phyloP scores from a whole-genome alignment of 2,797 vertebrate species.

The Scleropages formosus region DNA sequence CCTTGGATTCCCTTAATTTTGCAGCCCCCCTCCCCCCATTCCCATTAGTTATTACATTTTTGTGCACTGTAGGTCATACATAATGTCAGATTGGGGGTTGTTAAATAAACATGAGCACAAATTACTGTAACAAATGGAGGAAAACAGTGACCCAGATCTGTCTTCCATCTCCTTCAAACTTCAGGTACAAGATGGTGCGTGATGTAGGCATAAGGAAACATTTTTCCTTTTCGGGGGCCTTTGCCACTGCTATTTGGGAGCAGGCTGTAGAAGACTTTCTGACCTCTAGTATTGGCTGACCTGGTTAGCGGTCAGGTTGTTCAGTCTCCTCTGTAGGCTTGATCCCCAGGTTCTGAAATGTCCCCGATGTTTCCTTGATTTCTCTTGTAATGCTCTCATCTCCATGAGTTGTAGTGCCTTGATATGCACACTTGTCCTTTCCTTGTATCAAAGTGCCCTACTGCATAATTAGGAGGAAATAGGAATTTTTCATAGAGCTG shows the following conservation, averaged over 20 bases:
- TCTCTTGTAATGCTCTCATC: background rate
- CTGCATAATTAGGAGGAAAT: too few species aligned
- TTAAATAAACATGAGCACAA: slow-evolving; percentile 44
- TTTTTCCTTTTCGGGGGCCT: background rate
- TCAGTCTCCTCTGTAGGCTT: background rate
- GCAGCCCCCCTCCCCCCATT: too few species aligned
- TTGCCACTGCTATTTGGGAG: background rate
- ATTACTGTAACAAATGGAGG: slow-evolving; percentile 55
- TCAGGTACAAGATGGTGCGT: background rate
- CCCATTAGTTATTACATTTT: background rate
- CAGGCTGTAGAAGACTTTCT: slow-evolving; percentile 18
- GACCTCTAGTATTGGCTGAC: background rate
- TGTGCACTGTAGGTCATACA: slow-evolving; percentile 31
- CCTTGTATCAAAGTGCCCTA: too few species aligned
- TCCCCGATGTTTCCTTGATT: background rate
- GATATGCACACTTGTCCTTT: background rate
- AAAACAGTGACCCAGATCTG: slow-evolving; percentile 62
- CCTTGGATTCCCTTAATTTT: slow-evolving; percentile 34
- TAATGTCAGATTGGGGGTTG: slow-evolving; percentile 35
- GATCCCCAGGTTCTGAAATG: background rate
- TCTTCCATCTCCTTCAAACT: slow-evolving; percentile 27
- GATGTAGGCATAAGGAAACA: slow-evolving; percentile 8
- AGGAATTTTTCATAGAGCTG: too few species aligned
- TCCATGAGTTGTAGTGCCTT: background rate
- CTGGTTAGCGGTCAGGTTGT: background rate